Evolutionary conservation across 2,113 vertebrate genomes (phyloP).

Genomic region (rabbit (Oryctolagus cuniculus)): DNA sequence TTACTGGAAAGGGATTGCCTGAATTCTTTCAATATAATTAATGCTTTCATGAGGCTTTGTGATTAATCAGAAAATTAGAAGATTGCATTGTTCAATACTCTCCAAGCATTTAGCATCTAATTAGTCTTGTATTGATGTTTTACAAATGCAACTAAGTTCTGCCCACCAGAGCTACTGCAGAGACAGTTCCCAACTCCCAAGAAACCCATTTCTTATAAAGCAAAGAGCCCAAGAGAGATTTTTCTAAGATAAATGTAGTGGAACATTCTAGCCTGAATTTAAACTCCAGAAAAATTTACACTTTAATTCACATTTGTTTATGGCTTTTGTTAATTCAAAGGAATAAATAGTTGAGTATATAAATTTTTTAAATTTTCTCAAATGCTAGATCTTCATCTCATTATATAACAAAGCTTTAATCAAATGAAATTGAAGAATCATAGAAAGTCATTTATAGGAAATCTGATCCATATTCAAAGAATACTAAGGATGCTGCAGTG

Average conservation of each 20-base stretch:
- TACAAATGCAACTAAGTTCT: constrained; percentile 61
- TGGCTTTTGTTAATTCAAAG: constrained; percentile 1
- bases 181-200: not conserved
- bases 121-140: constrained; percentile 78
- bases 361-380: constrained; percentile 64
- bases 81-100: constrained; percentile 74
- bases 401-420: constrained; percentile 43
- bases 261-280: constrained; percentile 57
- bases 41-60: constrained; percentile 77
- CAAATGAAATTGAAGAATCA: constrained; percentile 49
- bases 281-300: constrained; percentile 54
- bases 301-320: constrained; percentile 29
- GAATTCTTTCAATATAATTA: constrained; percentile 80
- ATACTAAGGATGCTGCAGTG: not conserved
- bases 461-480: constrained; percentile 54
- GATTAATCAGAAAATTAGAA: constrained; percentile 85
- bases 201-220: constrained; percentile 63
- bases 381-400: constrained; percentile 35
- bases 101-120: constrained; percentile 78
- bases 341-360: constrained; percentile 51
- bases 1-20: constrained; percentile 73
- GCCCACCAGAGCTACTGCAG: not conserved
- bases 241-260: constrained; percentile 64
- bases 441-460: constrained; percentile 27
- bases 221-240: constrained; percentile 37